Base-by-base conservation (phyloP, 2,113 vertebrate species). In the Odontophorus gujanensis region DNA sequence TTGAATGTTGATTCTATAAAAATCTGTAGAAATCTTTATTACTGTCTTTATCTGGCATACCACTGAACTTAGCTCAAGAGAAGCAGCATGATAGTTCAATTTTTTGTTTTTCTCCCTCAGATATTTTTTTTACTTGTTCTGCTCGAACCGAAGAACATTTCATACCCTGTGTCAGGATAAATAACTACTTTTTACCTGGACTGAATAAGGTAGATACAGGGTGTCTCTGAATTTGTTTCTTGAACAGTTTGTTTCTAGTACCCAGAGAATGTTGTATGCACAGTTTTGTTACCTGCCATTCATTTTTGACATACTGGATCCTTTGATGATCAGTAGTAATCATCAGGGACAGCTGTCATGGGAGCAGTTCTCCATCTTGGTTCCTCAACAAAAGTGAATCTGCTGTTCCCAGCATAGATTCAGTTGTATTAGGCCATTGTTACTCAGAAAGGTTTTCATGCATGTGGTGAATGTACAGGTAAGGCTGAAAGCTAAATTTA, bases 401-500 rank as follows among this genome's bases (percentile, higher is more conserved):
- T 67, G 17, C 36, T 81, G 5, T 65, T 90, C 32, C 63, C 1
- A 2, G 45, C 51, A n/a, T 36, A 65, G 45, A 42, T 59, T 89
- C 48, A 22, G 36, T 26, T 69, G 32, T 74, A 14, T 6, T 66
- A 78, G 16, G 16, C 42, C 22, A 2, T 16, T 75, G 14, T 65
- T 81, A 51, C 11, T 77, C 34, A 45, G 57, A 69, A 86, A 80
- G 50, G 73, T 38, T 28, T 67, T 55, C 1, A 13, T 48, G 26
- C 0, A 0, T 74, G 14, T 63, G 32, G 11, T 87, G 62, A 81
- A 59, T 72, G 43, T 9, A 13, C 42, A 68, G 67, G 12, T 59
- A 63, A 68, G 55, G 13, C 45, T 6, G 47, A 81, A 93, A 67
- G 84, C 71, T 51, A 14, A 24, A 24, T 42, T 0, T 26, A 42